Base-by-base conservation (phyloP, 2,797 vertebrate genomes). In the Acanthurus leucopareius region DNA sequence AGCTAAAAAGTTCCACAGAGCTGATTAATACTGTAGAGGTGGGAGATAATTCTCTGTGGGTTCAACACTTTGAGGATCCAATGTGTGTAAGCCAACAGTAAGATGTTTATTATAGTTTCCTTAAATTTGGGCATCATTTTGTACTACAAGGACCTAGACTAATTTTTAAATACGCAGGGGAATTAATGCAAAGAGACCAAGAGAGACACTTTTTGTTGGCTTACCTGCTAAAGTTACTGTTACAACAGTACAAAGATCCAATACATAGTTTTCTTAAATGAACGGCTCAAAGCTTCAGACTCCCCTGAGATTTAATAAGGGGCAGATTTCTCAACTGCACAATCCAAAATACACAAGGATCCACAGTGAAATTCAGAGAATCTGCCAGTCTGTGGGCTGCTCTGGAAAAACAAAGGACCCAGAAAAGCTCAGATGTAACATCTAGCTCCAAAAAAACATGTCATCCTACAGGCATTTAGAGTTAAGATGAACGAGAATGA, bases 171-270 rank as follows among this genome's bases (percentile, higher is more conserved):
- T 28, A 9, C 40, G 28, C 32, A 7, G 20, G n/a, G 7, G 25
- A 40, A 40, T 40, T 10, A 40, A 40, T 8, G 44, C 14, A 4
- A 14, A 45, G 13, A 53, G 5, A 10, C 38, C 16, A 17, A 40
- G 40, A 32, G 16, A 52, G 22, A 67, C 16, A 35, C 8, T 44
- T 63, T 59, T 53, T 16, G 20, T 22, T 19, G 63, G 82, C 76
- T 82, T 83, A 73, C 77, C 77, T 79, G 70, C 22, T 51, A 47
- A 72, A 73, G 20, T 48, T 54, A 70, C 22, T 3, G 10, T 79
- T 22, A 51, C 10, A 63, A 40, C 69, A 62, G 42, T 60, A 20
- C 28, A 57, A 80, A 32, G 42, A 10, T 79, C 61, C 51, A 67
- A 44, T 71, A 40, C 20, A 61, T 59, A 40, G 40, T 40, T 40